Evolutionary conservation across 2,888 invertebrate genomes (phyloP).

Genomic region (Piscicola geometra): DNA sequence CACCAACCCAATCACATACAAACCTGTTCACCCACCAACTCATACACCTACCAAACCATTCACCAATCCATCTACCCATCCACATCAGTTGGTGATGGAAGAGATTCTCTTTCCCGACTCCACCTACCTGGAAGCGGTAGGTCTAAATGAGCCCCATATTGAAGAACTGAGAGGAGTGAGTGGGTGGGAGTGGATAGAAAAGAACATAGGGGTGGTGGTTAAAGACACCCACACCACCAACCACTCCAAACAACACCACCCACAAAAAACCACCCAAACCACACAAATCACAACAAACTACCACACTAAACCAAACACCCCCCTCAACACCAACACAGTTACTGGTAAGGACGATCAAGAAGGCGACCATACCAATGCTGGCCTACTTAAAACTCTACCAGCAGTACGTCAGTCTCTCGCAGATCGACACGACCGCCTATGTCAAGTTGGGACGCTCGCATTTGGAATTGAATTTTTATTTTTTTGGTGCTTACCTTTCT

Average conservation of each 20-base stretch:
- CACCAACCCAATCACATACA: too few species aligned
- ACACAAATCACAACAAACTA: too few species aligned
- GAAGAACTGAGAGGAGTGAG: slow-evolving; percentile 59
- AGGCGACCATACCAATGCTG: slow-evolving; percentile 67
- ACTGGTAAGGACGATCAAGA: slow-evolving; percentile 63
- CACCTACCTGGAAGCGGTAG: slow-evolving; percentile 71
- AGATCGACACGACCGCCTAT: slow-evolving; percentile 65
- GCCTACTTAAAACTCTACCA: slow-evolving; percentile 70
- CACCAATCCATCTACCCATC: not conserved
- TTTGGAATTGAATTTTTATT: not conserved
- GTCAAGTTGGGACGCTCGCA: slow-evolving; percentile 61
- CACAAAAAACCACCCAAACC: too few species aligned
- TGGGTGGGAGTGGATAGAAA: not conserved
- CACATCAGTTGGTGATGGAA: slow-evolving; percentile 66
- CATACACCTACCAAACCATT: not conserved
- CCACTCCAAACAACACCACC: too few species aligned
- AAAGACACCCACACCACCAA: too few species aligned
- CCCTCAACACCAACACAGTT: slow-evolving; percentile 44
- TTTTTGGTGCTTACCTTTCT: not conserved
- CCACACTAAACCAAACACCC: too few species aligned
- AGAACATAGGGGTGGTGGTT: too few species aligned
- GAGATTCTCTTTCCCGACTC: slow-evolving; percentile 71
- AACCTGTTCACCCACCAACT: too few species aligned
- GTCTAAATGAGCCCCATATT: slow-evolving; percentile 63
- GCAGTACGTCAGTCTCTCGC: slow-evolving; percentile 63